Conservation (phyloP, 2,113 vertebrate species). For the Podiceps cristatus region DNA sequence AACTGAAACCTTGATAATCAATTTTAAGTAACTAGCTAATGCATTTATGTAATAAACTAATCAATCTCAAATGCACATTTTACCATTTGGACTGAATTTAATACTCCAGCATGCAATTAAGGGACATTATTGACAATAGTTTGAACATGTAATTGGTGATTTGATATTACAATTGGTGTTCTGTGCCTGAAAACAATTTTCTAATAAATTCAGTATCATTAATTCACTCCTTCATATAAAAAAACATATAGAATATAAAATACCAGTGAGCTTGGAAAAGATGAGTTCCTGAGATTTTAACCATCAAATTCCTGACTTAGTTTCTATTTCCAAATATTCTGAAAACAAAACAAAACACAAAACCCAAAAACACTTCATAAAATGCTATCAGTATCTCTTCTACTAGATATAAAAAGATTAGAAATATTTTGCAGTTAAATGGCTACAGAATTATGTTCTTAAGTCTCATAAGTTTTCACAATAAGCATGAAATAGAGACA, state of each 20-base stretch:
- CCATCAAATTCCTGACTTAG: background rate
- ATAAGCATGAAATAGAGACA: background rate
- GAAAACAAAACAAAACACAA: background rate
- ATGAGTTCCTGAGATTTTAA: background rate
- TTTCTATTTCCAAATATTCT: background rate
- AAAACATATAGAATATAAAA: background rate
- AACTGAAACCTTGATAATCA: slow-evolving; percentile 54
- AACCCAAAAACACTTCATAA: background rate
- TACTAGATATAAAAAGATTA: background rate
- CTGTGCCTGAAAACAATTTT: slow-evolving; percentile 7
- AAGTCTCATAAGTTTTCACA: background rate
- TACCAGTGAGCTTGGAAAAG: background rate
- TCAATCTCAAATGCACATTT: slow-evolving; percentile 56
- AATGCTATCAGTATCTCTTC: background rate
- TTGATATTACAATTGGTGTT: slow-evolving; percentile 28
- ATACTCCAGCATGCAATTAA: slow-evolving; percentile 38
- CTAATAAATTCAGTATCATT: slow-evolving; percentile 10
- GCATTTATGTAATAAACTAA: slow-evolving; percentile 60
- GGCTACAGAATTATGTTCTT: background rate
- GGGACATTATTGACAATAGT: slow-evolving; percentile 8
- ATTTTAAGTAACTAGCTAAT: slow-evolving; percentile 54
- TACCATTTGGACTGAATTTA: slow-evolving; percentile 52
- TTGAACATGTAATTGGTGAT: slow-evolving; percentile 44
- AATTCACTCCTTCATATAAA: background rate
- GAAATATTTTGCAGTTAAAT: background rate